Evolutionary conservation across 2,797 vertebrate genomes (phyloP).

Genomic region (Zalophus californianus): DNA sequence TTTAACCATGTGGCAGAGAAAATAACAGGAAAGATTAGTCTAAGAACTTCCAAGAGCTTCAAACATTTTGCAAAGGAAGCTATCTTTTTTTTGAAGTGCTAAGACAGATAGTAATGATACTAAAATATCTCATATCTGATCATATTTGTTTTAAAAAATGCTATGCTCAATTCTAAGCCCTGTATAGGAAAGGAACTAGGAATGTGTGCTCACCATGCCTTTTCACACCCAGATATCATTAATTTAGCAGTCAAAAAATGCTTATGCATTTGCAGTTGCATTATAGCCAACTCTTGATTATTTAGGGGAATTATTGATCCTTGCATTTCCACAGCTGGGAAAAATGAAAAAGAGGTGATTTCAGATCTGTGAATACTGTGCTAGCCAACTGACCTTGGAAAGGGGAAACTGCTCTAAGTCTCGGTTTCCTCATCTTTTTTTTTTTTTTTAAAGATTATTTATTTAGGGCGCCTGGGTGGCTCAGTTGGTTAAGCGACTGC

Average conservation of each 20-base stretch:
- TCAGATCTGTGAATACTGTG: not conserved
- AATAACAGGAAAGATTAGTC: not conserved
- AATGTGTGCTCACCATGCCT: too few species aligned
- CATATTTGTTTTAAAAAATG: not conserved
- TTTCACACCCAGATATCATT: not conserved
- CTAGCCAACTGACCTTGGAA: not conserved
- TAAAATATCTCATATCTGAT: too few species aligned
- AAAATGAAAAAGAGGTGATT: not conserved
- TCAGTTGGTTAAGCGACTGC: too few species aligned
- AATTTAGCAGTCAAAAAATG: not conserved
- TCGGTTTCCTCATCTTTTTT: not conserved
- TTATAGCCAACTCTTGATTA: not conserved
- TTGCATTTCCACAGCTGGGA: not conserved
- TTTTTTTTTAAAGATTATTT: too few species aligned
- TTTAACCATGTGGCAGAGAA: constrained; percentile 16
- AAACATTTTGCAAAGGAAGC: not conserved
- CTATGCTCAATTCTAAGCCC: not conserved
- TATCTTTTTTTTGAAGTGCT: not conserved
- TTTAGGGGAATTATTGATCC: not conserved
- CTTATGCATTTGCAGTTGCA: not conserved
- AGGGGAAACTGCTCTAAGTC: not conserved
- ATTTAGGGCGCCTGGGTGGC: too few species aligned
- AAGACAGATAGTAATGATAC: not conserved
- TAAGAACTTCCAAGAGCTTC: not conserved
- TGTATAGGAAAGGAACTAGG: not conserved